phyloP scores from a whole-genome alignment of 2,888 invertebrate genomes.

The Pogonocherus hispidulus region DNA sequence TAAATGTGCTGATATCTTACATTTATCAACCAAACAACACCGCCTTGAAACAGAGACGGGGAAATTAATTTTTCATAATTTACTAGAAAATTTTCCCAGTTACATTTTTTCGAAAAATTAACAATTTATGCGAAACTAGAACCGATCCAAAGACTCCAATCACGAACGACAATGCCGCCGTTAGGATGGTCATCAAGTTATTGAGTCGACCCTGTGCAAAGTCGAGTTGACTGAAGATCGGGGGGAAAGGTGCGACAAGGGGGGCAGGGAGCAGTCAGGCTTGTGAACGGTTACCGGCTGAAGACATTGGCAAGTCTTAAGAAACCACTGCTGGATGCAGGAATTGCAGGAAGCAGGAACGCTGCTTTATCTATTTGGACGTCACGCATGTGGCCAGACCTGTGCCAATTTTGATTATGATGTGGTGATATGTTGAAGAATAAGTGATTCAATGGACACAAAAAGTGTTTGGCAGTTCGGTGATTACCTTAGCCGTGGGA shows the following conservation, averaged over 20 bases:
- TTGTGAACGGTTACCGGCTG: constrained; percentile 45
- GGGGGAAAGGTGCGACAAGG: constrained; percentile 42
- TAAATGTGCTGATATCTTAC: no score
- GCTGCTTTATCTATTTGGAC: not conserved
- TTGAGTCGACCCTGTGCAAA: constrained; percentile 32
- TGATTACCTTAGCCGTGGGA: constrained; percentile 9
- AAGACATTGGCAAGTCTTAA: constrained; percentile 35
- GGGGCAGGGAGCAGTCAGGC: constrained; percentile 44
- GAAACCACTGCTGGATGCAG: constrained; percentile 32
- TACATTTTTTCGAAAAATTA: no score
- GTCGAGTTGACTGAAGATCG: constrained; percentile 40
- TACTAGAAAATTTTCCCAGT: no score
- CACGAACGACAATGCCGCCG: constrained; percentile 14
- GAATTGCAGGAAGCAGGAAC: constrained; percentile 21
- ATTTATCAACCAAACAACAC: no score
- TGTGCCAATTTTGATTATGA: constrained; percentile 12
- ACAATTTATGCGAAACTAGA: not conserved
- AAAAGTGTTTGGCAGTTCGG: not conserved
- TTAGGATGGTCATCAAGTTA: constrained; percentile 31
- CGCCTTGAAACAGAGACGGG: no score
- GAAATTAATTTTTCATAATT: no score
- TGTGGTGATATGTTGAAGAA: constrained; percentile 4
- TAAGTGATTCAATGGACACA: not conserved
- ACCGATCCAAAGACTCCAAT: not conserved
- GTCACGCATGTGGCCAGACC: not conserved